Base-by-base conservation (phyloP, 2,888 invertebrate species). In the Stenotaenia linearis region DNA sequence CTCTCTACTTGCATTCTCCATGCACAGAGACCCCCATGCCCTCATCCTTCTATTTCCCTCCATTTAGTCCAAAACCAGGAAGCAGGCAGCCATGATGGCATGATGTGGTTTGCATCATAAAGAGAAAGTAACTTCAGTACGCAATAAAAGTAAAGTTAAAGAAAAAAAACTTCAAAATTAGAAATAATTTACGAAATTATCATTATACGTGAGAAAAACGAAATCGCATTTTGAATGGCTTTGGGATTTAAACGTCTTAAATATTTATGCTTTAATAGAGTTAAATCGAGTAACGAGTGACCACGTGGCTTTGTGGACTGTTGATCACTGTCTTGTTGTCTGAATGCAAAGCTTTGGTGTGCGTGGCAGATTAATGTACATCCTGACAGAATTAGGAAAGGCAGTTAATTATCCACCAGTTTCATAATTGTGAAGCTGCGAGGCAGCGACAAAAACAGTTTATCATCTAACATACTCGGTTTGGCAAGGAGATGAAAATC, bases 361-460 rank as follows among this genome's bases (percentile, higher is more conserved):
- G 28, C n/a, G 69, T 69, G 69, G 69, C 69, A 69, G 69, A 69
- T 69, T 69, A 69, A 69, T 69, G 69, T 69, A 50, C 50, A 50
- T 50, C 50, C 50, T 50, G 50, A 50, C 50, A 50, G 69, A 28
- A 69, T 69, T 69, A 69, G 69, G 69, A 69, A 69, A 69, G 69
- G 69, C 69, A 69, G 69, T 69, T 69, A 69, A 69, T 69, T 69
- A 69, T 69, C 69, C 12, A 28, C 69, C 69, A 28, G 50, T 50
- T 69, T 69, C 69, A 69, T 69, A 69, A 69, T 69, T 69, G 69
- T 69, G 69, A 28, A 69, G 69, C 69, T 69, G 69, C 69, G 69
- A 69, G 69, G 25, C 25, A 69, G 28, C 25, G 69, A 69, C 69
- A 69, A 69, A 69, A 69, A 69, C 69, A 69, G 25, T 69, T 28